phyloP scores from a whole-genome alignment of 2,888 invertebrate genomes.

The Allophyes oxyacanthae region DNA sequence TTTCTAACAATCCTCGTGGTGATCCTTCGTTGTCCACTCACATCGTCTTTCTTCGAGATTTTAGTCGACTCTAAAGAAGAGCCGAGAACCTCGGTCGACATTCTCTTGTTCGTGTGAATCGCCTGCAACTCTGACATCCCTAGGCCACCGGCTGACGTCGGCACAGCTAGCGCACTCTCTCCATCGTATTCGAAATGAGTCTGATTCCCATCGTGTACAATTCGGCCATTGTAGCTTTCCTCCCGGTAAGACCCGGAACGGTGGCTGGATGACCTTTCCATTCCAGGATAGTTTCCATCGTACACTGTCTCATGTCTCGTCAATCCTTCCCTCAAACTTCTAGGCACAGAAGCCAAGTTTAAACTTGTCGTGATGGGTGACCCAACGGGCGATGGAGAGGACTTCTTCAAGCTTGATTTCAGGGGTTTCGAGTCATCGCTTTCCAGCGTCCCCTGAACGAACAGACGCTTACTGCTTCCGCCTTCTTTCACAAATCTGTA shows the following conservation, averaged over 20 bases:
- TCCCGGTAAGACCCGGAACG: constrained; percentile 81
- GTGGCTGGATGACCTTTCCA: constrained; percentile 80
- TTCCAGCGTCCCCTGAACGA: constrained; percentile 93
- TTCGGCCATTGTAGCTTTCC: constrained; percentile 83
- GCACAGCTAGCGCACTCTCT: constrained; percentile 81
- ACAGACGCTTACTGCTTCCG: constrained; percentile 90
- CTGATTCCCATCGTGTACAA: constrained; percentile 85
- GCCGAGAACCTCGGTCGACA: constrained; percentile 95
- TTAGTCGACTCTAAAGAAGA: constrained; percentile 95
- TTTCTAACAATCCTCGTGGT: constrained; percentile 96
- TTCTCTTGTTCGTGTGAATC: constrained; percentile 94
- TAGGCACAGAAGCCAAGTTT: constrained; percentile 88
- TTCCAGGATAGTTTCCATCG: constrained; percentile 85
- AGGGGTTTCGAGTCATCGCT: constrained; percentile 89
- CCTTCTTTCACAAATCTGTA: constrained; percentile 94
- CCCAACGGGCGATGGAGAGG: constrained; percentile 86
- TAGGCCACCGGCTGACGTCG: constrained; percentile 80
- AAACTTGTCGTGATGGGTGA: constrained; percentile 91
- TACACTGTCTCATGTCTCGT: constrained; percentile 86
- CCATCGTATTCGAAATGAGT: constrained; percentile 87
- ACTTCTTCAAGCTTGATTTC: constrained; percentile 87
- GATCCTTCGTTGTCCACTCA: constrained; percentile 93
- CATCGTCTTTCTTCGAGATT: constrained; percentile 93
- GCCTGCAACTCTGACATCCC: constrained; percentile 91
- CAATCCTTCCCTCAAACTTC: constrained; percentile 87